Percentiles rank a stretch among this genome's conserved stretches.
These are phyloP conservation scores for Strix uralensis DNA, from an alignment of 2,113 vertebrate species.

Conservation along the genomic window DNA sequence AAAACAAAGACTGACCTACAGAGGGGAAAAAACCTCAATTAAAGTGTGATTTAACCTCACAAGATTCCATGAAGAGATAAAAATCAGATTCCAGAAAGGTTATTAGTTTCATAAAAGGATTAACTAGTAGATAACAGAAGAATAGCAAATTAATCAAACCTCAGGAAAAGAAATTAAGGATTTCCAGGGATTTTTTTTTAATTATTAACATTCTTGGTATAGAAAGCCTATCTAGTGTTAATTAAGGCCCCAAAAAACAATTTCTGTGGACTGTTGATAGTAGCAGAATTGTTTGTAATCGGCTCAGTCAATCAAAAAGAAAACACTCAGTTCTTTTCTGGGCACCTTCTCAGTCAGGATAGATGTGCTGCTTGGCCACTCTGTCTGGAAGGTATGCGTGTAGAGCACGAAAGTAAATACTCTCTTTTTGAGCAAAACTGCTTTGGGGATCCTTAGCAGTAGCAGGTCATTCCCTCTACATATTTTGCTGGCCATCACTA, in stretches of 20 bases:
- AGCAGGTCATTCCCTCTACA: neutral
- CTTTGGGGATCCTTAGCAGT: neutral
- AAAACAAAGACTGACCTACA: conserved; percentile 27
- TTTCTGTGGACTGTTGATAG: neutral
- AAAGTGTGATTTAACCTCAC: conserved; percentile 5
- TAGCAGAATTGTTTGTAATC: neutral
- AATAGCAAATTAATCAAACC: conserved; percentile 46
- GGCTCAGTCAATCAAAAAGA: neutral
- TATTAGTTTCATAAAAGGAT: neutral
- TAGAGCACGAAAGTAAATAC: neutral
- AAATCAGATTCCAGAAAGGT: conserved; percentile 23
- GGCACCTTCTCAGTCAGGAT: neutral
- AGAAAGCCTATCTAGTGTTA: neutral
- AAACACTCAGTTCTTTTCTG: neutral
- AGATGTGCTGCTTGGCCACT: neutral
- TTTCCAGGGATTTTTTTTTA: neutral
- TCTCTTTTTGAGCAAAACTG: neutral
- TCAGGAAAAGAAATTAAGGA: conserved; percentile 8
- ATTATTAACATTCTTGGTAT: neutral
- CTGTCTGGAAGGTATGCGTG: neutral
- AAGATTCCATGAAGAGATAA: conserved; percentile 12
- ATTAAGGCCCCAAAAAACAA: neutral
- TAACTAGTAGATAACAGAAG: conserved; percentile 12
- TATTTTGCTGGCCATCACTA: neutral
- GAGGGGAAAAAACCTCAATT: neutral